Evolutionary conservation across 1,140 invertebrate genomes (phyloP).

Genomic region (Lutraria rhynchaena): DNA sequence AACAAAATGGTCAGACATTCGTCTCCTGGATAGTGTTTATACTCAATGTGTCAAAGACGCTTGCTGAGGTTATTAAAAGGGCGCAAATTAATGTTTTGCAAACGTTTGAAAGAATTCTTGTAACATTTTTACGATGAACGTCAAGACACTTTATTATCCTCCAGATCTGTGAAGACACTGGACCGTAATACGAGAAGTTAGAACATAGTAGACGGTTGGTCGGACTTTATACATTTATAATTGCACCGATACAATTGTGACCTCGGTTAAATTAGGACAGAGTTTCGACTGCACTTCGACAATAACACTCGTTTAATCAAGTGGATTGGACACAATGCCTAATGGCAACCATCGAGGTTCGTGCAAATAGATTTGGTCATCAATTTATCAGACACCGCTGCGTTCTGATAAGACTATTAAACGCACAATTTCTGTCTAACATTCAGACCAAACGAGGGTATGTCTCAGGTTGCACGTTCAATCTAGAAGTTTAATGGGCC

Average conservation of each 20-base stretch:
- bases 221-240: not conserved
- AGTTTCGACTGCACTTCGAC: not conserved
- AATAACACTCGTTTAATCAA: not conserved
- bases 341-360: not conserved
- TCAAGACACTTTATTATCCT: conserved; percentile 12
- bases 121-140: not conserved
- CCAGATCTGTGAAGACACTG: not conserved
- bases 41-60: not conserved
- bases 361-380: not conserved
- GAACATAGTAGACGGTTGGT: not conserved
- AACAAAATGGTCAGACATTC: conserved; percentile 1
- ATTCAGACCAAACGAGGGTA: not conserved
- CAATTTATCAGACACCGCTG: not conserved
- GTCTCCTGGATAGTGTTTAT: not conserved
- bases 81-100: conserved; percentile 19
- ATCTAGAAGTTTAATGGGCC: not conserved
- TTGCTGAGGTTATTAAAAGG: not conserved
- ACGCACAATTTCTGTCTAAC: not conserved
- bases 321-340: not conserved
- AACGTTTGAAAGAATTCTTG: not conserved
- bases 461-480: not conserved
- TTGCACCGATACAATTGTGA: conserved; percentile 1
- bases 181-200: not conserved
- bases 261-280: not conserved
- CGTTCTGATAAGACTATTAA: not conserved